Evolutionary conservation across 2,888 invertebrate species (phyloP).

Genomic region (Lycocerus yunnanus): DNA sequence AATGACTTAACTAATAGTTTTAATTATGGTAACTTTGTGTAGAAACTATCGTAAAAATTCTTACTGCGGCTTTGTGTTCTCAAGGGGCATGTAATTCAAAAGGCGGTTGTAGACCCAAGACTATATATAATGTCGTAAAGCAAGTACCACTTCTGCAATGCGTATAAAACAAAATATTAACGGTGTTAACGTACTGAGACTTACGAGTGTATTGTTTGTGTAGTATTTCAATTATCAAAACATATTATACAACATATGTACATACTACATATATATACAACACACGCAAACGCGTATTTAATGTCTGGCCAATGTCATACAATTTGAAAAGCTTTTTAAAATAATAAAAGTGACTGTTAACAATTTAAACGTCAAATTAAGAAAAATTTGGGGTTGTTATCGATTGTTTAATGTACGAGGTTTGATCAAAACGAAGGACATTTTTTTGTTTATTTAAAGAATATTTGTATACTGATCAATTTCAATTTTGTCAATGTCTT

Average conservation of each 20-base stretch:
- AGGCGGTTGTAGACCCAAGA: slow-evolving; percentile 16
- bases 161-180: slow-evolving; percentile 31
- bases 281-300: neutral
- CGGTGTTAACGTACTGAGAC: slow-evolving; percentile 3
- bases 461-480: too few species aligned
- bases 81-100: slow-evolving; percentile 26
- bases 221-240: neutral
- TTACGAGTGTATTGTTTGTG: neutral
- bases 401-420: too few species aligned
- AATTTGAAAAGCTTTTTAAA: too few species aligned
- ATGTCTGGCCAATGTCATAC: neutral
- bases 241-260: too few species aligned
- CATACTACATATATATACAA: too few species aligned
- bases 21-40: slow-evolving; percentile 1
- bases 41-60: slow-evolving; percentile 25
- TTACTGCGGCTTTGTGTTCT: slow-evolving; percentile 23
- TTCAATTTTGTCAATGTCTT: too few species aligned
- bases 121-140: slow-evolving; percentile 23
- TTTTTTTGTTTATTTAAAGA: too few species aligned
- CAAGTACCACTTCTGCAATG: slow-evolving; percentile 29
- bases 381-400: too few species aligned
- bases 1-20: slow-evolving; percentile 2
- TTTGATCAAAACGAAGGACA: too few species aligned
- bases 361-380: neutral
- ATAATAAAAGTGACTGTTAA: too few species aligned